These are phyloP conservation scores for Babylonia areolata DNA, from an alignment of 1,140 invertebrate genomes.

Conservation along the genomic window DNA sequence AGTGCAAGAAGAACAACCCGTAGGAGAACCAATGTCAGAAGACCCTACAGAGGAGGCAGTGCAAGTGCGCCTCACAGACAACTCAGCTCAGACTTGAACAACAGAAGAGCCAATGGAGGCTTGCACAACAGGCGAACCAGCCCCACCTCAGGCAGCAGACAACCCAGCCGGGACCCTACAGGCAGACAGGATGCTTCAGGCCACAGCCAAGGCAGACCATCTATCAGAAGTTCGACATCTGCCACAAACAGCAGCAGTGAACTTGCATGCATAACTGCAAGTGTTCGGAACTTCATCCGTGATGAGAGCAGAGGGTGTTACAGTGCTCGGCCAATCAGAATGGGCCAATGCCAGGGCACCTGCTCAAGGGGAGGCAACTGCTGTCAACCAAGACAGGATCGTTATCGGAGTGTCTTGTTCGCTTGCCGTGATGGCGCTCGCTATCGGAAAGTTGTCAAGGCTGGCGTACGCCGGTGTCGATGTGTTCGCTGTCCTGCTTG, in stretches of 20 bases:
- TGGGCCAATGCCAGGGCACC: not conserved
- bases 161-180: not conserved
- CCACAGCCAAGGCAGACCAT: not conserved
- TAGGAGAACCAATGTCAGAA: no score
- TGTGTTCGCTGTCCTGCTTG: conserved; percentile 9
- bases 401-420: conserved; percentile 7
- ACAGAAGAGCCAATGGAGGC: not conserved
- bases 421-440: not conserved
- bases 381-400: conserved; percentile 1
- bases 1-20: no score
- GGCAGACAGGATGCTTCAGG: not conserved
- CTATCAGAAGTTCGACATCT: not conserved
- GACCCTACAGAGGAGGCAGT: no score
- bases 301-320: not conserved
- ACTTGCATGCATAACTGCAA: not conserved
- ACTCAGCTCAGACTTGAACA: no score
- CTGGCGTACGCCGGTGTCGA: conserved; percentile 4
- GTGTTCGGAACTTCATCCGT: not conserved
- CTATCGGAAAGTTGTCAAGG: not conserved
- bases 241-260: not conserved
- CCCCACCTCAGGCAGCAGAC: no score
- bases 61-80: no score
- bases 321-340: conserved; percentile 22
- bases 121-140: not conserved
- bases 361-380: not conserved